Conservation (phyloP, 2,797 vertebrate species). For the Gobio occitaniae region DNA sequence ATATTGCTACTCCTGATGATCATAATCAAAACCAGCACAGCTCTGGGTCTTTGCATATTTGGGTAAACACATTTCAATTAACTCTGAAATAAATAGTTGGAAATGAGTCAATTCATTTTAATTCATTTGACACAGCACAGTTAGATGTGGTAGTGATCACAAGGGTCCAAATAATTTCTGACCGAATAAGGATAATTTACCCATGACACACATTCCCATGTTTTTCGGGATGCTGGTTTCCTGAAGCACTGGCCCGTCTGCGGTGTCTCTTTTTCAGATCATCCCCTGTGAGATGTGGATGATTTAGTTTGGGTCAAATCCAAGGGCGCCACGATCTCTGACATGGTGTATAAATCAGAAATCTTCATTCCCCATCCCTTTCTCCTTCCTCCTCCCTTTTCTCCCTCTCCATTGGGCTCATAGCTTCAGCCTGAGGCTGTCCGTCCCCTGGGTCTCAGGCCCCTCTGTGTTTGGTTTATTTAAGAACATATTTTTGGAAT, state of each 20-base stretch:
- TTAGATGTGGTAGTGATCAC: slow-evolving; percentile 30
- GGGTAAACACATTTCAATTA: slow-evolving; percentile 44
- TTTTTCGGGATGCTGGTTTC: slow-evolving; percentile 19
- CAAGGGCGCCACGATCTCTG: slow-evolving; percentile 49
- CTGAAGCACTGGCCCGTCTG: neutral
- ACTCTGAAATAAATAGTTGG: neutral
- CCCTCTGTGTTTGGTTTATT: slow-evolving; percentile 52
- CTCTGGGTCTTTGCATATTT: slow-evolving; percentile 39
- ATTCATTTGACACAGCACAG: neutral
- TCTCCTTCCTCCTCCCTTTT: slow-evolving; percentile 28
- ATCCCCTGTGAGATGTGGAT: slow-evolving; percentile 49
- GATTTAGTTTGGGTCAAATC: slow-evolving; percentile 59
- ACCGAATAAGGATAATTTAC: slow-evolving; percentile 31
- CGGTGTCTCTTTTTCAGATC: slow-evolving; percentile 37
- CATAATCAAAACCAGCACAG: slow-evolving; percentile 46
- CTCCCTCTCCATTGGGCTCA: slow-evolving; percentile 17
- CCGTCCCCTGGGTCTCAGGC: slow-evolving; percentile 30
- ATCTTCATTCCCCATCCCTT: slow-evolving; percentile 43
- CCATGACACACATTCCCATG: slow-evolving; percentile 36
- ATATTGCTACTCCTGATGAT: neutral
- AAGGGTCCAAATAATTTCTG: slow-evolving; percentile 16
- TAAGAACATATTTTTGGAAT: slow-evolving; percentile 53
- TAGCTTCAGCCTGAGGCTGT: slow-evolving; percentile 39
- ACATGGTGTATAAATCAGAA: slow-evolving; percentile 59
- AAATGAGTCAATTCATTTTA: slow-evolving; percentile 2